A percentile compares a stretch with the other conserved stretches of the same genome.
Conservation (phyloP, 2,888 invertebrate species). For the Marronus borbonicus region DNA sequence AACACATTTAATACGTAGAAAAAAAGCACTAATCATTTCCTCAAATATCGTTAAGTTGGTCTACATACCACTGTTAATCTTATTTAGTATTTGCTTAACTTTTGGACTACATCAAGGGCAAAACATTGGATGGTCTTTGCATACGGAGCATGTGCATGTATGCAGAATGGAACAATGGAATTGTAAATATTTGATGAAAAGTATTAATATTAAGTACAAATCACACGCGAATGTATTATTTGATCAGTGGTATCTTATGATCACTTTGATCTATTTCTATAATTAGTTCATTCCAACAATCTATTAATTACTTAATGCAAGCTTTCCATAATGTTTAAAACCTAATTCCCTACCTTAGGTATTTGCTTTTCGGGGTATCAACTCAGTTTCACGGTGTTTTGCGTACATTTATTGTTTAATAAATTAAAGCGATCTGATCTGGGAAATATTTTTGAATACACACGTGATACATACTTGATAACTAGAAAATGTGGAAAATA, state of each 20-base stretch:
- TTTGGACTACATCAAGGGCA: slow-evolving; percentile 17
- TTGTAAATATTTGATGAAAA: not conserved
- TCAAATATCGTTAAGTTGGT: slow-evolving; percentile 8
- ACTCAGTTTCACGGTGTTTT: no score
- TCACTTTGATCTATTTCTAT: no score
- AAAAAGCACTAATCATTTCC: slow-evolving; percentile 20
- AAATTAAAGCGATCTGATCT: not conserved
- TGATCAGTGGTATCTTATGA: no score
- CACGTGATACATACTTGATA: no score
- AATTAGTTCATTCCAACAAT: no score
- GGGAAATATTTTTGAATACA: not conserved
- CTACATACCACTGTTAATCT: slow-evolving; percentile 10
- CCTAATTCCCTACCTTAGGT: no score
- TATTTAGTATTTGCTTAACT: slow-evolving; percentile 14
- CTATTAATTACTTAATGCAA: no score
- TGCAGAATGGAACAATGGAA: slow-evolving; percentile 9
- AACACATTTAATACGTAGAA: slow-evolving; percentile 1
- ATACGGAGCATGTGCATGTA: not conserved
- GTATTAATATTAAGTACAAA: not conserved
- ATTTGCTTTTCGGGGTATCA: no score
- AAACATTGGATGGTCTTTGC: not conserved
- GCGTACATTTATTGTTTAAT: not conserved
- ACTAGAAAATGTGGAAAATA: not conserved
- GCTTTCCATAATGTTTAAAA: no score
- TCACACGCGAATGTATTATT: not conserved